Evolutionary conservation across 2,113 vertebrate species (phyloP).

Genomic region (Nesoenas mayeri): DNA sequence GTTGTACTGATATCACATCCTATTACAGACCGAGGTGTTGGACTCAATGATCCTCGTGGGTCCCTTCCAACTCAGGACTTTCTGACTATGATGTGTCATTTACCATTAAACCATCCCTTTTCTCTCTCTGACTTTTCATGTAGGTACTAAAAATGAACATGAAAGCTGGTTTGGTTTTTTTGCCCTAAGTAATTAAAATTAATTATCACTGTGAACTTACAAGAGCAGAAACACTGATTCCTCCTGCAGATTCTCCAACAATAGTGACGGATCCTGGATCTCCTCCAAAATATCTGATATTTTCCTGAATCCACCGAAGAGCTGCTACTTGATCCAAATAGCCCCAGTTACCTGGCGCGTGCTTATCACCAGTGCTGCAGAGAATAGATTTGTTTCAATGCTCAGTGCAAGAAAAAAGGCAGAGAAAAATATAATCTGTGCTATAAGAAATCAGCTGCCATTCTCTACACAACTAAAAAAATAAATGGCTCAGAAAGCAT

Average conservation of each 20-base stretch:
- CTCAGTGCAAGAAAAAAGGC: neutral
- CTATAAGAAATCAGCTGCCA: neutral
- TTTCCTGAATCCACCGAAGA: conserved; percentile 86
- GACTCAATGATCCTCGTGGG: no score
- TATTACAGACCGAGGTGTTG: no score
- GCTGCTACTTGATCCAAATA: conserved; percentile 88
- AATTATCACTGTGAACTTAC: conserved; percentile 57
- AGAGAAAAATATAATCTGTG: neutral
- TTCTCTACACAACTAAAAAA: no score
- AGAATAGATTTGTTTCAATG: neutral
- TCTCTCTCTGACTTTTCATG: no score
- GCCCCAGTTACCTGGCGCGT: conserved; percentile 84
- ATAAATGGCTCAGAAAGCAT: no score
- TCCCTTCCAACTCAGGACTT: no score
- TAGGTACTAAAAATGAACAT: no score
- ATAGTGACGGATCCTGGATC: conserved; percentile 76
- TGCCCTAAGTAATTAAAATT: neutral
- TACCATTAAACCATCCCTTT: no score
- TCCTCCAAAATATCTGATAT: no score
- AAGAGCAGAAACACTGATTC: conserved; percentile 81
- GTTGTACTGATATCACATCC: no score
- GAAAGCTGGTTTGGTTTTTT: no score
- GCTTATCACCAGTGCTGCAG: conserved; percentile 84
- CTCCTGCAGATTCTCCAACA: conserved; percentile 88
- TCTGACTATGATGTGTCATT: no score